Evolutionary conservation across 2,113 vertebrate species (phyloP).

Genomic region (Orientallactaga bullata): DNA sequence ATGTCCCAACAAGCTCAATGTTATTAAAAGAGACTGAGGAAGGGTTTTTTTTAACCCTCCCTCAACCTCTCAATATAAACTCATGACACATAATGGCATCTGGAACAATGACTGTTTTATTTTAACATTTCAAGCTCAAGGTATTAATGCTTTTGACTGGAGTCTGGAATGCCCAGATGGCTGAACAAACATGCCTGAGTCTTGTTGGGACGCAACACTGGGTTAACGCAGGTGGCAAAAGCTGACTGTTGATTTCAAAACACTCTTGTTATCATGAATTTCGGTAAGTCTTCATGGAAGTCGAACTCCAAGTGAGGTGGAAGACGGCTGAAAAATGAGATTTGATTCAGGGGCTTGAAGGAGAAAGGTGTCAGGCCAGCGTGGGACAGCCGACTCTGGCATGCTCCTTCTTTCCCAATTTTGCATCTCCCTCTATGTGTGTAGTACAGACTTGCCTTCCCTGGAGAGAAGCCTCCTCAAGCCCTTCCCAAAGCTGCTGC

Average conservation of each 20-base stretch:
- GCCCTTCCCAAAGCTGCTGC: slow-evolving; percentile 78
- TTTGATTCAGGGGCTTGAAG: slow-evolving; percentile 19
- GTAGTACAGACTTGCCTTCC: slow-evolving; percentile 30
- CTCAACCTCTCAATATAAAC: slow-evolving; percentile 11
- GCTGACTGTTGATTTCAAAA: slow-evolving; percentile 24
- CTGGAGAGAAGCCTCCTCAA: slow-evolving; percentile 34
- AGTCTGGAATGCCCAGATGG: slow-evolving; percentile 70
- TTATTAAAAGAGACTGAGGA: slow-evolving; percentile 41
- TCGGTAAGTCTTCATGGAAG: slow-evolving; percentile 14
- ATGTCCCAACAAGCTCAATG: slow-evolving; percentile 65
- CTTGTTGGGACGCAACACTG: slow-evolving; percentile 21
- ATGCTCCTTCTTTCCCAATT: background rate
- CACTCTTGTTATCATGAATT: background rate
- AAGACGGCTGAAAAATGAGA: slow-evolving; percentile 25
- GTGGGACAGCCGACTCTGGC: slow-evolving; percentile 26
- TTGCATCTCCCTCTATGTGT: background rate
- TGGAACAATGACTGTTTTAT: slow-evolving; percentile 73
- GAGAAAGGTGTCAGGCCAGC: background rate
- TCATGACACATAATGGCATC: slow-evolving; percentile 42
- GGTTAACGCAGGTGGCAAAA: slow-evolving; percentile 52
- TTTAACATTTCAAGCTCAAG: slow-evolving; percentile 57
- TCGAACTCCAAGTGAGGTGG: background rate
- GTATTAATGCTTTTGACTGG: slow-evolving; percentile 41
- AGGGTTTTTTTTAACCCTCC: background rate
- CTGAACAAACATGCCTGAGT: slow-evolving; percentile 38